Conservation (phyloP, 2,888 invertebrate species). For the Neoaliturus tenellus region DNA sequence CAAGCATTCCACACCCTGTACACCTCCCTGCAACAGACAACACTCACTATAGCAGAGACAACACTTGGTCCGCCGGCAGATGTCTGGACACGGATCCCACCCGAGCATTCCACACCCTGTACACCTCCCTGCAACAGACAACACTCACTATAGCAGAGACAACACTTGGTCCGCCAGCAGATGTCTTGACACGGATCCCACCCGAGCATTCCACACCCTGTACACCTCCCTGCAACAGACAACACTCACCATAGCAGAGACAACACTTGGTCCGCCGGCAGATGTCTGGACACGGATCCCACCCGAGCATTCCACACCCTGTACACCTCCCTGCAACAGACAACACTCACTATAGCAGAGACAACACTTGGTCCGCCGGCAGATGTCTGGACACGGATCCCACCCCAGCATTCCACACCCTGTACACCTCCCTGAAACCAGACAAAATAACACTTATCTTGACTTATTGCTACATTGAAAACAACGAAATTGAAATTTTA, state of each 20-base stretch:
- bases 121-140: slow-evolving; percentile 83
- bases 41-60: slow-evolving; percentile 81
- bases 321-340: slow-evolving; percentile 87
- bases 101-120: slow-evolving; percentile 83
- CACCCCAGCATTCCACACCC: slow-evolving; percentile 83
- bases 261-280: slow-evolving; percentile 83
- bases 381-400: slow-evolving; percentile 77
- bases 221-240: slow-evolving; percentile 83
- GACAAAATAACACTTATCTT: too few species aligned
- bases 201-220: slow-evolving; percentile 83
- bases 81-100: slow-evolving; percentile 79
- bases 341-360: too few species aligned
- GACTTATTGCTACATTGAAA: too few species aligned
- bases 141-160: slow-evolving; percentile 76
- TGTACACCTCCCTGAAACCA: slow-evolving; percentile 87
- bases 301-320: slow-evolving; percentile 84
- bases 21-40: slow-evolving; percentile 81
- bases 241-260: too few species aligned
- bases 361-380: slow-evolving; percentile 84
- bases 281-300: slow-evolving; percentile 78
- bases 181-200: slow-evolving; percentile 79
- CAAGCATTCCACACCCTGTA: slow-evolving; percentile 84
- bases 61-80: slow-evolving; percentile 81
- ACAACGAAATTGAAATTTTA: too few species aligned
- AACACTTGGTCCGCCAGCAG: slow-evolving; percentile 82